A percentile compares a stretch with the other conserved stretches of the same genome.
These are phyloP conservation scores for Aphelenchoides fujianensis DNA, from an alignment of 1,140 invertebrate genomes.

Conservation along the genomic window DNA sequence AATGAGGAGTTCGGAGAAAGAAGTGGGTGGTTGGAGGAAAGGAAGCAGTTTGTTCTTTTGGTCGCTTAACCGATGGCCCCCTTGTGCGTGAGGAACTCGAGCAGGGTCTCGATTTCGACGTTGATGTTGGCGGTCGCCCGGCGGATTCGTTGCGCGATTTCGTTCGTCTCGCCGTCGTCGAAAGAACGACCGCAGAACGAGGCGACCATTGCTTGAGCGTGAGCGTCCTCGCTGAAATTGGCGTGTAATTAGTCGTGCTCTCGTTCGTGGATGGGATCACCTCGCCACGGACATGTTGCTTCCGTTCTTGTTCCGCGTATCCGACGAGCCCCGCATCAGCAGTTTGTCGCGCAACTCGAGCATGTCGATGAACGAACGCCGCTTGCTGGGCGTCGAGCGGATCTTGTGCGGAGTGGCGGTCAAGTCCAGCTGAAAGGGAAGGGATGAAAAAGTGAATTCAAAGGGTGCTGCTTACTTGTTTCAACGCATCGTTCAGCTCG, in stretches of 20 bases:
- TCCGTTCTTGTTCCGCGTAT: conserved; percentile 54
- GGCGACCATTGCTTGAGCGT: conserved; percentile 62
- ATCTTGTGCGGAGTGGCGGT: conserved; percentile 63
- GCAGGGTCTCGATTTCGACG: conserved; percentile 59
- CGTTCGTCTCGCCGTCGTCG: conserved; percentile 61
- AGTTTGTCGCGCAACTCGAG: conserved; percentile 59
- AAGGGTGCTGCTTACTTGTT: conserved; percentile 46
- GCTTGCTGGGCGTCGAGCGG: conserved; percentile 60
- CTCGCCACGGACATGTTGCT: conserved; percentile 62
- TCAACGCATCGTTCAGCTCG: conserved; percentile 60
- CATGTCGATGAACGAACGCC: conserved; percentile 61
- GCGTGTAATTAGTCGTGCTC: too few relatives aligned
- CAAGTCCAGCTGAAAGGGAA: conserved; percentile 50
- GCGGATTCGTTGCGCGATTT: conserved; percentile 61
- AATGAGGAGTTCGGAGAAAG: conserved; percentile 10
- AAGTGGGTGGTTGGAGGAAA: conserved; percentile 15
- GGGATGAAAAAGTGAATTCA: background rate
- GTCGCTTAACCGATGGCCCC: conserved; percentile 53
- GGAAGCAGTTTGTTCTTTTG: background rate
- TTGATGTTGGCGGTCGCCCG: conserved; percentile 61
- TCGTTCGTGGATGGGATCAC: too few relatives aligned
- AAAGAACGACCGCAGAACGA: conserved; percentile 62
- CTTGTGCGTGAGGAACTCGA: conserved; percentile 62
- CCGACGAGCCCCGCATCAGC: conserved; percentile 53
- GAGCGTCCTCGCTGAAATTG: conserved; percentile 59